phyloP scores from a whole-genome alignment of 2,113 vertebrate genomes.

The Argyrosomus japonicus region DNA sequence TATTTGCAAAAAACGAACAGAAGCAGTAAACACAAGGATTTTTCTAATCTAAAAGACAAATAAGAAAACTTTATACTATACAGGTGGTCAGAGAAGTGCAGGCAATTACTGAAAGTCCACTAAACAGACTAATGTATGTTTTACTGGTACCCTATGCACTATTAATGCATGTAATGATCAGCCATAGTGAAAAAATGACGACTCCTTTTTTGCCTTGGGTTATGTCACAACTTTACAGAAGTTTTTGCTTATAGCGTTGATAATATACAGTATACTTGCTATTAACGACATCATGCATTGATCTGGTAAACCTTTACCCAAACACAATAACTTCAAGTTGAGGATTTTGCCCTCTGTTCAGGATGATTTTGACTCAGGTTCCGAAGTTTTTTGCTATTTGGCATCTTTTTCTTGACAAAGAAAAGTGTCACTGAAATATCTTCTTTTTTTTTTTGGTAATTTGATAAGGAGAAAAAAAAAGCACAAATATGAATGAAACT shows the following conservation, averaged over 20 bases:
- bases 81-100: constrained; percentile 66
- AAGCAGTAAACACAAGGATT: constrained; percentile 41
- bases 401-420: constrained; percentile 40
- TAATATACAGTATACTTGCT: constrained; percentile 30
- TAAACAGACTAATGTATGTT: constrained; percentile 55
- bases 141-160: constrained; percentile 76
- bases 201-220: constrained; percentile 59
- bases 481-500: constrained; percentile 74
- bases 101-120: constrained; percentile 53
- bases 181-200: constrained; percentile 38
- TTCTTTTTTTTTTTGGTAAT: constrained; percentile 36
- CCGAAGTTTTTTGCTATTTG: constrained; percentile 48
- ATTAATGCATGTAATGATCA: constrained; percentile 71
- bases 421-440: constrained; percentile 33
- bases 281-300: constrained; percentile 11
- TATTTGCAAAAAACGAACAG: constrained; percentile 59
- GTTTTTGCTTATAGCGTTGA: constrained; percentile 38
- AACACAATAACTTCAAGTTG: constrained; percentile 37
- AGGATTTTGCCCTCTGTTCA: constrained; percentile 54
- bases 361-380: constrained; percentile 75
- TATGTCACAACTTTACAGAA: constrained; percentile 47
- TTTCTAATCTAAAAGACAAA: constrained; percentile 51
- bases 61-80: constrained; percentile 54
- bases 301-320: constrained; percentile 57
- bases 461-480: constrained; percentile 48